Evolutionary conservation across 2,888 invertebrate species (phyloP).

Genomic region (Xanthia icteritia): DNA sequence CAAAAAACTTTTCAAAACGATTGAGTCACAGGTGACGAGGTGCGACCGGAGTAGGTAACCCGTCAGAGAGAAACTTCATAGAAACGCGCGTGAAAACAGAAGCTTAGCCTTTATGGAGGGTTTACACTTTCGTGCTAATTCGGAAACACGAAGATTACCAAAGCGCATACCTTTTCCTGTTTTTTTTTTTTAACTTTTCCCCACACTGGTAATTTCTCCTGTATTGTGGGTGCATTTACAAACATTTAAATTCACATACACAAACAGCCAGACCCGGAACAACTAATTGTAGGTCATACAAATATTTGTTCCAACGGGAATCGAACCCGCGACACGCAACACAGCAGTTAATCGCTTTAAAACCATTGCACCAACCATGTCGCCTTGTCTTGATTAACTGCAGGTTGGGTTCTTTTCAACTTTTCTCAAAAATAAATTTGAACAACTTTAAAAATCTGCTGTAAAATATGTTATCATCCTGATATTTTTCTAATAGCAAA

Average conservation of each 20-base stretch:
- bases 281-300: too few relatives aligned
- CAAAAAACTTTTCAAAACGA: neutral
- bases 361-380: too few relatives aligned
- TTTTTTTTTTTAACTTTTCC: too few relatives aligned
- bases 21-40: neutral
- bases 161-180: neutral
- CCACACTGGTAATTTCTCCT: too few relatives aligned
- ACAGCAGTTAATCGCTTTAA: too few relatives aligned
- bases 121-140: neutral
- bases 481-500: slow-evolving; percentile 50
- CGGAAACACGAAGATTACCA: neutral
- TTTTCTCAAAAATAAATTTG: neutral
- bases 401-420: too few relatives aligned
- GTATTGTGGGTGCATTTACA: too few relatives aligned
- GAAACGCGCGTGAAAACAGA: neutral
- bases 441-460: neutral
- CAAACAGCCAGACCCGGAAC: too few relatives aligned
- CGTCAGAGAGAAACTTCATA: neutral
- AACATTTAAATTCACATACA: too few relatives aligned
- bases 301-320: too few relatives aligned
- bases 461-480: slow-evolving; percentile 24
- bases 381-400: too few relatives aligned
- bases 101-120: neutral
- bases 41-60: neutral
- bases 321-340: too few relatives aligned